Base-by-base conservation (phyloP, 1,140 invertebrate genomes). In the Heliconius nattereri region DNA sequence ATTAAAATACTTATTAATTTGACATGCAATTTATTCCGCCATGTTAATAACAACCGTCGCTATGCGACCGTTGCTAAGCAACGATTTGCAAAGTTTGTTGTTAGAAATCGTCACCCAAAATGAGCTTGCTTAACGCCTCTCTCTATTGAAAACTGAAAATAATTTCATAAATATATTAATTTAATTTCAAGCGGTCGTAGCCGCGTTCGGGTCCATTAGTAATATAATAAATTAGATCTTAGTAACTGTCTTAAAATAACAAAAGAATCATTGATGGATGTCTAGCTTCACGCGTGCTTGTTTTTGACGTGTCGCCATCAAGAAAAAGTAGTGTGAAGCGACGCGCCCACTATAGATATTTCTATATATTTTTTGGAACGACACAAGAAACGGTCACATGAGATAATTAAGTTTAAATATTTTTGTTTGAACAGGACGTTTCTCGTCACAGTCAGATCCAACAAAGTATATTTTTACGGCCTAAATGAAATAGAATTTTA, bases 201-300 rank as follows among this genome's bases (percentile, higher is more conserved):
- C n/a, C n/a, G n/a, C 29, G 29, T 29, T 2, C 29, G 2, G 2
- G 29, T 29, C 29, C 29, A 29, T 2, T 29, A 29, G 3, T 32
- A 32, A 71, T 20, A 37, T n/a, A 37, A 35, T 71, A 35, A n/a
- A 66, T 66, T 66, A 2, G 23, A 66, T 66, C 60, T 73, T 84
- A 74, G 81, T 81, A 84, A 83, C 81, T 80, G 84, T 82, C 85
- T 83, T 81, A 90, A 92, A 91, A 91, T 91, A 92, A 37, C 35
- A 87, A 85, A 86, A 78, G 82, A 90, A 85, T 87, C 86, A 87
- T 89, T 93, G 90, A 94, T 94, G 92, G 91, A 94, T 92, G 90
- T 90, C 80, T 80, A 83, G 89, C 86, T 87, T 86, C 91, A 90
- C 86, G 88, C 87, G 84, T 89, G 84, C 85, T 90, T 87, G 87